phyloP scores from a whole-genome alignment of 1,140 invertebrate species.

The Drosophila pruinosa region DNA sequence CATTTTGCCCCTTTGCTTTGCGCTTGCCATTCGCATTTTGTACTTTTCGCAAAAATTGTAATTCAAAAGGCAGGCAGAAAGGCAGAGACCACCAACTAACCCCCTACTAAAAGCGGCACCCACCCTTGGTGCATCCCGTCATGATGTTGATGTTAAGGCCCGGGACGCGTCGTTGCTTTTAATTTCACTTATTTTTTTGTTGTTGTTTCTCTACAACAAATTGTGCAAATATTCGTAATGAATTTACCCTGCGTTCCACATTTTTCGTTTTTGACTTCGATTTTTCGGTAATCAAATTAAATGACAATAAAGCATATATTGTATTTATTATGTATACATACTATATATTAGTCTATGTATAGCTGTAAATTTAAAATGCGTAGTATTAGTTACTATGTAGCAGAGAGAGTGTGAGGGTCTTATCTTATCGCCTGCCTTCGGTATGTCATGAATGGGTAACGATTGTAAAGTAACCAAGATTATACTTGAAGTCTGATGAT shows the following conservation, averaged over 20 bases:
- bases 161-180: conserved; percentile 33
- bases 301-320: neutral
- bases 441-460: conserved; percentile 37
- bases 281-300: conserved; percentile 10
- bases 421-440: conserved; percentile 30
- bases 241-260: conserved; percentile 44
- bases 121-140: conserved; percentile 44
- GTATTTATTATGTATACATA: neutral
- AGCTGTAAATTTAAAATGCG: neutral
- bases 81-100: conserved; percentile 22
- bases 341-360: neutral
- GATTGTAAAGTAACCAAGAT: conserved; percentile 39
- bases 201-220: conserved; percentile 33
- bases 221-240: conserved; percentile 74
- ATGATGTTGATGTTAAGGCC: conserved; percentile 16
- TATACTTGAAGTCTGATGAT: conserved; percentile 35
- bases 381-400: neutral
- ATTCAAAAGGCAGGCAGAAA: conserved; percentile 46
- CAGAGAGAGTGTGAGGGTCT: neutral
- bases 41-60: conserved; percentile 71
- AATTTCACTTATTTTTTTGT: conserved; percentile 40
- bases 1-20: conserved; percentile 59
- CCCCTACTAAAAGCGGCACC: conserved; percentile 16
- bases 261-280: neutral
- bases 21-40: conserved; percentile 70